Evolutionary conservation across 1,140 invertebrate species (phyloP), one percentile per base, ranked within the genome.

Genomic region (Akabosia matsudoensis): DNA sequence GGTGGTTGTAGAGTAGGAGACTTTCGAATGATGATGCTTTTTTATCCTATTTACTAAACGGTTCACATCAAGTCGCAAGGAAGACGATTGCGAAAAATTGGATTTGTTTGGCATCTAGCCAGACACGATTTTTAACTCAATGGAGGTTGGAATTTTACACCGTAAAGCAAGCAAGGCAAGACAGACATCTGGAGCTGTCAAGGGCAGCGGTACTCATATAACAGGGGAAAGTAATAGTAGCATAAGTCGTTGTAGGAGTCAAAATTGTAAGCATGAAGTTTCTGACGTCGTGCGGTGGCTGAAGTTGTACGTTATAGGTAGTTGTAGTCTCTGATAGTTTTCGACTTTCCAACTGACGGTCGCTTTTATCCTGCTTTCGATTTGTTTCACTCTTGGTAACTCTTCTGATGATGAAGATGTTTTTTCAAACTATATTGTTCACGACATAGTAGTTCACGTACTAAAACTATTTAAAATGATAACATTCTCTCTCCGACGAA

Each of bases 121-220:
- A 67, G 61, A 67, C 61, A 67, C 54, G 54, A 67, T 67, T 67
- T 67, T 67, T 30, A 67, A 67, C 61, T 67, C 61, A 31, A 30
- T 30, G 30, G 61, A 67, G 30, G 26, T 30, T 31, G 30, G 61
- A 2, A 67, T 7, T n/a, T n/a, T n/a, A n/a, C 61, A 67, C 37
- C 18, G 37, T 45, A 45, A 45, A 45, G 26, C 30, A 67, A 67
- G 61, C 24, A 67, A 31, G 61, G 61, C 61, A 28, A 67, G 61
- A 30, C 61, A 67, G 61, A 67, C 61, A 67, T 67, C 61, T 67
- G 61, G 61, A 67, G 61, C 61, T 67, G 61, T 67, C 61, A 67
- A 67, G 61, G 61, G 61, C 61, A 67, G 61, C n/a, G 54, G 54
- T 56, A n/a, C n/a, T n/a, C n/a, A n/a, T n/a, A n/a, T n/a, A n/a